Evolutionary conservation across 2,797 vertebrate species (phyloP).

Genomic region (Babyrousa celebensis): DNA sequence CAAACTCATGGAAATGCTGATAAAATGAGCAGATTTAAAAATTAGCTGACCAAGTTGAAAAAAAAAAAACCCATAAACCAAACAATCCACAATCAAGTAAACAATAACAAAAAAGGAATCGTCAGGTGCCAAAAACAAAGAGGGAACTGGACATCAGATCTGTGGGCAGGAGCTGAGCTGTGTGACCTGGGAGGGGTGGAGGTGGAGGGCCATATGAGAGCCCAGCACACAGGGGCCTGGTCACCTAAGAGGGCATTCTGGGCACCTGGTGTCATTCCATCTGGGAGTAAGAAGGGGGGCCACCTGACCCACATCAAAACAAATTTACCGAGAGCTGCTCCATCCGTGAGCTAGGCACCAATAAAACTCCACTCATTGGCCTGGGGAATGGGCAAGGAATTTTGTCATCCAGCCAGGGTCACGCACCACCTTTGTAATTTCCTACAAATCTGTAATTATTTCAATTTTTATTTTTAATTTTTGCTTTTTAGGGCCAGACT

Average conservation of each 20-base stretch:
- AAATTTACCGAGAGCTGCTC: not conserved
- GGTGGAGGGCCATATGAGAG: not conserved
- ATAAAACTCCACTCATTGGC: not conserved
- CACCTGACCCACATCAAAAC: not conserved
- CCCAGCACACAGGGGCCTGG: not conserved
- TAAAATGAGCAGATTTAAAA: not conserved
- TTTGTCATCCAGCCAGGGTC: not conserved
- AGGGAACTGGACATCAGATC: not conserved
- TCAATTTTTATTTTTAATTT: not conserved
- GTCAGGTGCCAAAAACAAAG: not conserved
- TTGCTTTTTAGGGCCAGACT: no score
- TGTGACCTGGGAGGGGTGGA: not conserved
- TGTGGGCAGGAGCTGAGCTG: not conserved
- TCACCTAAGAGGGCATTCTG: not conserved
- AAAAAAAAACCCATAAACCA: not conserved
- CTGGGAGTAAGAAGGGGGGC: not conserved
- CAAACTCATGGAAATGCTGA: not conserved
- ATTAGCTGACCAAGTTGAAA: not conserved
- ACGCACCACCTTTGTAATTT: not conserved
- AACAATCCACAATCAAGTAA: not conserved
- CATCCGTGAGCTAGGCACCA: not conserved
- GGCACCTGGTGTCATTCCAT: not conserved
- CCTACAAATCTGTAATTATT: slow-evolving; percentile 7
- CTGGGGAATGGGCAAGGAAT: not conserved
- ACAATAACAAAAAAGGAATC: not conserved